phyloP scores from a whole-genome alignment of 2,113 vertebrate genomes.

The Salvelinus alpinus region DNA sequence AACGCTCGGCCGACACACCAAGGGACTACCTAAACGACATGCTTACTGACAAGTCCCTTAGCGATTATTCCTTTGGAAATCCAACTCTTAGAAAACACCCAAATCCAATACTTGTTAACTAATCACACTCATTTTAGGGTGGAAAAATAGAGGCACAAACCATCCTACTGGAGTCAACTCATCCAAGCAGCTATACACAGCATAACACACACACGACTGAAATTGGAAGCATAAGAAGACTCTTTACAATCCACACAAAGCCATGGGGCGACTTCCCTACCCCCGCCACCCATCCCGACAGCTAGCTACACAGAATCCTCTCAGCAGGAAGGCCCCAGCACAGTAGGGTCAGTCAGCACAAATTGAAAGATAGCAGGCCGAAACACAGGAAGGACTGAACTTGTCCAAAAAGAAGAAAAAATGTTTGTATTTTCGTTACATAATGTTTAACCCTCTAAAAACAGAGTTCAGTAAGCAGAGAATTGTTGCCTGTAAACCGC shows the following conservation, averaged over 20 bases:
- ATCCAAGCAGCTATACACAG: slow-evolving; percentile 28
- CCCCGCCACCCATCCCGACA: slow-evolving; percentile 29
- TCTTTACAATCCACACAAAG: slow-evolving; percentile 9
- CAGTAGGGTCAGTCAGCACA: slow-evolving; percentile 19
- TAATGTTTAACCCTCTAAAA: slow-evolving; percentile 21
- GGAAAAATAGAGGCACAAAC: not conserved
- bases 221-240: slow-evolving; percentile 27
- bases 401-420: too few relatives aligned
- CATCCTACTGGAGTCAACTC: slow-evolving; percentile 24
- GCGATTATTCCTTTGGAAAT: slow-evolving; percentile 18
- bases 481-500: slow-evolving; percentile 35
- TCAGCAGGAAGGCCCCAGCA: not conserved
- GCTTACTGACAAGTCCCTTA: slow-evolving; percentile 55
- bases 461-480: slow-evolving; percentile 42
- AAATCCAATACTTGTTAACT: slow-evolving; percentile 16
- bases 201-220: not conserved
- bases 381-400: slow-evolving; percentile 34
- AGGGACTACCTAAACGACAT: slow-evolving; percentile 75
- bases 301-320: slow-evolving; percentile 43
- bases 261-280: slow-evolving; percentile 17
- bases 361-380: slow-evolving; percentile 36
- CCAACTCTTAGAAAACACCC: slow-evolving; percentile 33
- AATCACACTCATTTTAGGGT: not conserved
- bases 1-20: slow-evolving; percentile 71
- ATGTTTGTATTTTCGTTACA: too few relatives aligned